Evolutionary conservation across 2,797 vertebrate species (phyloP).

Genomic region (Microchirus variegatus): DNA sequence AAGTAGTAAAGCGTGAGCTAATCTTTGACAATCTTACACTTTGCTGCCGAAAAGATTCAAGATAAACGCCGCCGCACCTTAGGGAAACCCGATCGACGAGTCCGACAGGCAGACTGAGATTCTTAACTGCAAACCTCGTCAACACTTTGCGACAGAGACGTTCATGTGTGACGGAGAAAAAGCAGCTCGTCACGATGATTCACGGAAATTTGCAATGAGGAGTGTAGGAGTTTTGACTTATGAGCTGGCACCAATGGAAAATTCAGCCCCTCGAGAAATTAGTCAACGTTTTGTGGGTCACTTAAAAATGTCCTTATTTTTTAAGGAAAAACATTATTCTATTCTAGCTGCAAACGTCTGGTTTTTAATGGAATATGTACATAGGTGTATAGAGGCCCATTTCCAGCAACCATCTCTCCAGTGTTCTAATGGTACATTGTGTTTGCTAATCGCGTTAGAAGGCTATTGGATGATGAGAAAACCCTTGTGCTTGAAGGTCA

Average conservation of each 20-base stretch:
- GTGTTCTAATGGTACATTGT: too few relatives aligned
- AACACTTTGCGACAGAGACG: not conserved
- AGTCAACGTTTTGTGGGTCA: too few relatives aligned
- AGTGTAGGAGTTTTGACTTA: not conserved
- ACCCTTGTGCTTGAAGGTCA: too few relatives aligned
- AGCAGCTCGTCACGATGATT: constrained; percentile 10
- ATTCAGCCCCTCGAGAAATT: not conserved
- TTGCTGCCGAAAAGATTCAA: constrained; percentile 16
- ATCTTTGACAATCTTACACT: not conserved
- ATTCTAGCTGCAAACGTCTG: too few relatives aligned
- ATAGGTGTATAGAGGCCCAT: too few relatives aligned
- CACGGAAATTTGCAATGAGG: not conserved
- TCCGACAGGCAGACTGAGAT: constrained; percentile 47
- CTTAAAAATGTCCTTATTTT: too few relatives aligned
- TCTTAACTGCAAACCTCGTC: not conserved
- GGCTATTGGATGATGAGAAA: too few relatives aligned
- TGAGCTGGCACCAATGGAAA: not conserved
- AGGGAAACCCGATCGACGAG: constrained; percentile 53
- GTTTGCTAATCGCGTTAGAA: too few relatives aligned
- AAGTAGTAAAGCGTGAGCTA: not conserved
- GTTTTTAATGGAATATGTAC: too few relatives aligned
- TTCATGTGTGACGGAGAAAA: not conserved
- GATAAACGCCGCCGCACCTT: constrained; percentile 43
- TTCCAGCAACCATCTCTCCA: too few relatives aligned
- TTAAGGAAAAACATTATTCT: too few relatives aligned